These are phyloP conservation scores for Neoascia interrupta DNA, from an alignment of 2,888 invertebrate genomes.

Conservation along the genomic window DNA sequence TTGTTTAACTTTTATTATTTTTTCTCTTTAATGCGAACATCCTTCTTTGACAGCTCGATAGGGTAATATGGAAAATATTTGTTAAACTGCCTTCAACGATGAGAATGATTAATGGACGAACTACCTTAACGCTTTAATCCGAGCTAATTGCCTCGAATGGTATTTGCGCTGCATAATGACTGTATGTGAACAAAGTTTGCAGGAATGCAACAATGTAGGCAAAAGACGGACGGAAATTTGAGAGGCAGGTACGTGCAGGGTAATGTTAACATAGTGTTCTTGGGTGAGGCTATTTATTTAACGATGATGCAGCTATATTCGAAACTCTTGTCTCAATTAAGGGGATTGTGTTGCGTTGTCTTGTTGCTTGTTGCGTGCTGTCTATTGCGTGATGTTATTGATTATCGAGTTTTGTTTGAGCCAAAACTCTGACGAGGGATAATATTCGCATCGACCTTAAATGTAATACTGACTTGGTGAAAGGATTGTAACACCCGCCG, in stretches of 20 bases:
- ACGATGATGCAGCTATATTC: background rate
- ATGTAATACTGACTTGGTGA: too few relatives aligned
- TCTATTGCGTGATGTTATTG: too few relatives aligned
- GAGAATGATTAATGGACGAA: conserved; percentile 28
- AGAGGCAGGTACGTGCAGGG: background rate
- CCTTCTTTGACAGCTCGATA: conserved; percentile 1
- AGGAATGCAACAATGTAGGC: conserved; percentile 7
- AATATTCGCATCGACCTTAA: background rate
- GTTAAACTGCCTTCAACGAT: conserved; percentile 21
- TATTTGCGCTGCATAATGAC: conserved; percentile 4
- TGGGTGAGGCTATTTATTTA: background rate
- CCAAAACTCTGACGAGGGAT: background rate
- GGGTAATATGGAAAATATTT: conserved; percentile 19
- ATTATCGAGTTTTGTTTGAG: too few relatives aligned
- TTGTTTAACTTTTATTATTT: conserved; percentile 27
- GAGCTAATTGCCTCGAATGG: conserved; percentile 14
- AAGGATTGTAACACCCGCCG: too few relatives aligned
- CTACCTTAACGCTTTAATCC: conserved; percentile 5
- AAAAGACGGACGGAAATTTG: conserved; percentile 38
- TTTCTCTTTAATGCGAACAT: conserved; percentile 15
- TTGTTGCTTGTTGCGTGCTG: too few relatives aligned
- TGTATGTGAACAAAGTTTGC: background rate
- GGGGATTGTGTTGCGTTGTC: too few relatives aligned
- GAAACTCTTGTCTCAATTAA: background rate
- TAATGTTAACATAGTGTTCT: conserved; percentile 7